Evolutionary conservation across 2,888 invertebrate species (phyloP), one percentile per base, ranked within the genome.

Genomic region (Caenorhabditis sulstoni): DNA sequence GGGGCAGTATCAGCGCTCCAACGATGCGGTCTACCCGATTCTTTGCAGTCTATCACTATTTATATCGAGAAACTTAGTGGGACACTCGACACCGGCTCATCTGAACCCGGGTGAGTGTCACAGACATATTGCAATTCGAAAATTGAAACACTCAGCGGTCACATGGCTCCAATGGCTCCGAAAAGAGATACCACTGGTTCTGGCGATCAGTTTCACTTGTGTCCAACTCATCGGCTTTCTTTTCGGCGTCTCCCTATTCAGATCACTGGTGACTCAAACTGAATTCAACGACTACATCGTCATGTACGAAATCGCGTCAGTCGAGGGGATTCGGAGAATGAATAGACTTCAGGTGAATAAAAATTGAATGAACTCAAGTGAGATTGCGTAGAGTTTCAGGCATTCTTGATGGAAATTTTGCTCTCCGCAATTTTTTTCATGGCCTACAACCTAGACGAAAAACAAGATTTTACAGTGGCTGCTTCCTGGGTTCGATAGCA

Each of bases 251-350:
- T 57, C 66, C 1, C 16, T 79, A 14, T 79, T 79, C 23, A 23
- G 78, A 57, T 11, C 57, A 3, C 18, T 78, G 8, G 66, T 78
- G 9, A 67, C 71, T 5, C 71, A 78, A 49, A 62, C 67, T 5
- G 64, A 71, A 53, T 79, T 74, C 65, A 71, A 79, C 29, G 79
- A 79, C 23, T 61, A 74, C 29, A 62, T 79, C 9, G 68, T 79
- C 0, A 64, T 70, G 68, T 79, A 74, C 39, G 79, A 79, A 16
- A 59, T 79, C 7, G 73, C 67, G 9, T 35, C 67, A 1, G 37
- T 67, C 0, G 68, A 67, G 1, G 79, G 68, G 29, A 29, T 52
- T 11, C 35, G 66, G 12, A 64, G 59, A 44, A 68, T 79, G 11
- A 67, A 71, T 57, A 22, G 79, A n/a, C 23, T 79, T 11, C 79